Evolutionary conservation across 2,113 vertebrate genomes (phyloP), one percentile per base, ranked within the genome.

Genomic region (Nematolebias whitei): DNA sequence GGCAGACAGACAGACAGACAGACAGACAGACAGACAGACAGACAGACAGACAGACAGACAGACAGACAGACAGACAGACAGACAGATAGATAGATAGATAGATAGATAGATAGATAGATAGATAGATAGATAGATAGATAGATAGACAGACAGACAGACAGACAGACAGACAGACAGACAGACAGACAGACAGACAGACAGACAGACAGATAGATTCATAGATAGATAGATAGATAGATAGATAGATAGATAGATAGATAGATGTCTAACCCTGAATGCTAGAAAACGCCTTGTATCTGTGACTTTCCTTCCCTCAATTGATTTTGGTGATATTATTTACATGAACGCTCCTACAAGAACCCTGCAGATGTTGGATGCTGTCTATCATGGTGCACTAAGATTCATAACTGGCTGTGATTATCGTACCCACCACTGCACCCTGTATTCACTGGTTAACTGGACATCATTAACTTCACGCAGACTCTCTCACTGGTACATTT

Each of bases 21-120:
- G 56, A 66, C 39, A 44, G 74, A 83, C 52, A 57, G 71, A 80
- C 58, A 41, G 68, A 71, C 47, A 60, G 72, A 70, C 50, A 65
- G 65, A 76, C 41, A 49, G 53, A 66, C 24, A 61, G 54, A 81
- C 43, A 32, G 59, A 60, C 24, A 20, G 56, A 45, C 44, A 22
- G 38, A 49, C 18, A 19, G 44, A 19, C 19, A 19, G 44, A 47
- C 19, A 19, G 44, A 47, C 19, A n/a, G n/a, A n/a, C n/a, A n/a
- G n/a, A n/a, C n/a, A n/a, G n/a, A n/a, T 29, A 4, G 26, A 29
- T 45, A 4, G 16, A 47, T 12, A 18, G 57, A 47, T 54, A 1
- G 13, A 48, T 11, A 14, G 15, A 45, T 68, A n/a, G n/a, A n/a
- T 29, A 4, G 26, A 29, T 45, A 4, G 16, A 47, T 12, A 18